phyloP scores from a whole-genome alignment of 2,888 invertebrate genomes.

The Heliconius sara region DNA sequence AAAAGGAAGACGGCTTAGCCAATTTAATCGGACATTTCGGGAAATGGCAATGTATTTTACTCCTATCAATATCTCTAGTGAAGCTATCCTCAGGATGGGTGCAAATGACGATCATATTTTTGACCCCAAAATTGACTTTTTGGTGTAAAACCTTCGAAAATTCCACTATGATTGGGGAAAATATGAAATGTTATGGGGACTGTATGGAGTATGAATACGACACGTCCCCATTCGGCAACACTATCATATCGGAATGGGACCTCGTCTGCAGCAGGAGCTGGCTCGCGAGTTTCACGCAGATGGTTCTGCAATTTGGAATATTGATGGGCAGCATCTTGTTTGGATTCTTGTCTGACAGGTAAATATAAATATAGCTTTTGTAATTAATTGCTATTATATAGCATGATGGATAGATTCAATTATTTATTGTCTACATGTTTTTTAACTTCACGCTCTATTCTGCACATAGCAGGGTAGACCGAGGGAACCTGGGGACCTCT shows the following conservation, averaged over 20 bases:
- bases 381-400: not conserved
- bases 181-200: slow-evolving; percentile 77
- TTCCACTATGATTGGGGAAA: slow-evolving; percentile 59
- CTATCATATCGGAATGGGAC: slow-evolving; percentile 90
- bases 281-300: slow-evolving; percentile 88
- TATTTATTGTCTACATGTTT: too few species aligned
- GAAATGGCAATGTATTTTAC: slow-evolving; percentile 88
- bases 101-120: slow-evolving; percentile 88
- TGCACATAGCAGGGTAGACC: too few species aligned
- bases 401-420: not conserved
- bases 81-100: slow-evolving; percentile 92
- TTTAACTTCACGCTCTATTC: too few species aligned
- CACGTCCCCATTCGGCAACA: slow-evolving; percentile 86
- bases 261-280: slow-evolving; percentile 87
- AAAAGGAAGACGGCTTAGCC: slow-evolving; percentile 67
- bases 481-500: too few species aligned
- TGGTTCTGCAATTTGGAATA: slow-evolving; percentile 89
- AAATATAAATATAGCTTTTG: slow-evolving; percentile 52
- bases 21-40: slow-evolving; percentile 82
- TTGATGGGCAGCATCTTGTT: slow-evolving; percentile 88
- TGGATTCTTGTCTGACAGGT: slow-evolving; percentile 90
- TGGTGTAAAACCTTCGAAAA: slow-evolving; percentile 74
- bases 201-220: slow-evolving; percentile 85
- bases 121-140: slow-evolving; percentile 86
- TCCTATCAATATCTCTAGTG: slow-evolving; percentile 85